Base-by-base conservation (phyloP, 64 coral and sea anemone species). In the Actinia tenebrosa region DNA sequence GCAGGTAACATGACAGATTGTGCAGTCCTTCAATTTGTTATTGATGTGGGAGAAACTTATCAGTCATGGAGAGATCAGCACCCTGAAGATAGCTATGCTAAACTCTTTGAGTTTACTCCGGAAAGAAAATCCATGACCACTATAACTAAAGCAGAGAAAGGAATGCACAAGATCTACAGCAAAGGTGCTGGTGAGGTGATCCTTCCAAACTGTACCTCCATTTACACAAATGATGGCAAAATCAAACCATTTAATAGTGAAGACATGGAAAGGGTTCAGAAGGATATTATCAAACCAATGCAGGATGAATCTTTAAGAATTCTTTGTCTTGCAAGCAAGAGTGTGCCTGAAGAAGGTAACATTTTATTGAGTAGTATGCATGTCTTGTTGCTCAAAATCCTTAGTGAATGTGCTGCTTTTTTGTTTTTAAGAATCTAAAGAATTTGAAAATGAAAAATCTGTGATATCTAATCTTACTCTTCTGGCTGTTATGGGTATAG, bases 71-170 rank as follows among this genome's bases (percentile, higher is more conserved):
- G 94, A 45, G 94, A 96, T 89, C 64, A 92, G 47, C 71, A 96
- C 56, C 94, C 94, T 22, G 88, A 93, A 55, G 63, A 58, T 22
- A 87, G 88, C 15, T 89, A 89, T 17, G 82, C 86, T 22, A 96
- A 90, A 69, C 90, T 96, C 2, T 96, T 88, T 69, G 82, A 89
- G 68, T 96, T 96, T 80, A 88, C 84, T 0, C 82, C 94, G 52
- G 63, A 87, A 9, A 87, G 91, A 47, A 96, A 88, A 78, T 96
- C 88, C 7, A 96, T 96, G 94, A 96, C 91, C 19, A 96, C 94
- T 17, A 53, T 96, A 7, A 80, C 89, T 47, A 71, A 56, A 66
- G 88, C 64, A 69, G 85, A 90, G 37, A 78, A 88, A 23, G 94
- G 86, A n/a, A 37, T 68, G 2, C 84, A 84, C 86, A 88, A 55